Conservation (phyloP, 2,113 vertebrate species). For the Saimiri boliviensis region DNA sequence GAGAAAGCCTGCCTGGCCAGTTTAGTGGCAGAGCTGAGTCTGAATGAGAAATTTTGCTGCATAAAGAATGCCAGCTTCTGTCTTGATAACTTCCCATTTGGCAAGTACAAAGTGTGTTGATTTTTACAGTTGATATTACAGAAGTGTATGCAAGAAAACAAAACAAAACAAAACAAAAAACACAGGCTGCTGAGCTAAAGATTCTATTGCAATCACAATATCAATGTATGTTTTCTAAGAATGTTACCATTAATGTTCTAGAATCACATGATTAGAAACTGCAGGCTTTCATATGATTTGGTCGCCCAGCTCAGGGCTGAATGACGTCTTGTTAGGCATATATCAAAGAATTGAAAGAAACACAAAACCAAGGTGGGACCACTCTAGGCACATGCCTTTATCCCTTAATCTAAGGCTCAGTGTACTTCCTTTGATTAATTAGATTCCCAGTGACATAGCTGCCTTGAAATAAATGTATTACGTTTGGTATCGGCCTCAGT, state of each 20-base stretch:
- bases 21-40: not conserved
- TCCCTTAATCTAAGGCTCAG: not conserved
- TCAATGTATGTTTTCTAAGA: not conserved
- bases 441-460: not conserved
- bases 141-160: not conserved
- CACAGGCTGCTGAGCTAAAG: not conserved
- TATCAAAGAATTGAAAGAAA: not conserved
- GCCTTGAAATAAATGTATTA: not conserved
- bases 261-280: not conserved
- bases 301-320: not conserved
- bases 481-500: not conserved
- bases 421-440: not conserved
- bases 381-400: rapidly evolving
- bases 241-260: not conserved
- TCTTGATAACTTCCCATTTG: constrained; percentile 54
- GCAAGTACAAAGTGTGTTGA: constrained; percentile 7
- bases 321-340: not conserved
- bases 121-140: constrained; percentile 15
- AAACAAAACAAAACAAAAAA: not conserved
- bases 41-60: constrained; percentile 17
- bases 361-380: not conserved
- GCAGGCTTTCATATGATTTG: not conserved
- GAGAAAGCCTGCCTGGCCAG: constrained; percentile 19
- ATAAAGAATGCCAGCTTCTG: constrained; percentile 6
- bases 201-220: not conserved